Evolutionary conservation across 2,888 invertebrate species (phyloP).

Genomic region (Lithophane leautieri): DNA sequence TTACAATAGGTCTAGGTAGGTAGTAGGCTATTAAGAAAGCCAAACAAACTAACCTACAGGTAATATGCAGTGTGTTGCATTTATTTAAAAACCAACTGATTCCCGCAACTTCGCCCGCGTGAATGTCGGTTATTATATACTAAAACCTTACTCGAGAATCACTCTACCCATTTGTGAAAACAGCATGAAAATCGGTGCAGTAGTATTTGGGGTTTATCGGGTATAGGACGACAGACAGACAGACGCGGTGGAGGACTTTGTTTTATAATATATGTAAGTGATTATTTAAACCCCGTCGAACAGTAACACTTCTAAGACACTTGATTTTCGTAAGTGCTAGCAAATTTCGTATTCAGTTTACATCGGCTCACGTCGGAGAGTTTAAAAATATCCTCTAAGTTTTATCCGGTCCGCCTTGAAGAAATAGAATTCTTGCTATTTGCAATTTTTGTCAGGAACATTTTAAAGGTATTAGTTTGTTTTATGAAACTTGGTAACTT

Average conservation of each 20-base stretch:
- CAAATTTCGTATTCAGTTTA: constrained; percentile 69
- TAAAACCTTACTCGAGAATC: too few species aligned
- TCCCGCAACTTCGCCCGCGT: too few species aligned
- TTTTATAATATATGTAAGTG: too few species aligned
- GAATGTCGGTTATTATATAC: too few species aligned
- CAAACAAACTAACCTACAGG: too few species aligned
- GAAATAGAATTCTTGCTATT: constrained; percentile 47
- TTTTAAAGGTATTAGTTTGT: constrained; percentile 40
- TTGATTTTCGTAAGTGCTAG: constrained; percentile 67
- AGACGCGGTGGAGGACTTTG: too few species aligned
- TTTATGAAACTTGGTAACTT: constrained; percentile 34
- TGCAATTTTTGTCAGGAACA: constrained; percentile 40
- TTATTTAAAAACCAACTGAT: constrained; percentile 5
- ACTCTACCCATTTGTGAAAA: too few species aligned
- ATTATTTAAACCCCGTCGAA: constrained; percentile 38
- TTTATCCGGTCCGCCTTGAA: constrained; percentile 41
- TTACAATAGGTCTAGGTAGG: too few species aligned
- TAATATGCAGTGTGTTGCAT: not conserved
- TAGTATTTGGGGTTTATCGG: too few species aligned
- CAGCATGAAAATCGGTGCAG: too few species aligned
- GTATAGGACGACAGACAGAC: too few species aligned
- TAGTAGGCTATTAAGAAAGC: too few species aligned
- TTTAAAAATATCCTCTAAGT: constrained; percentile 66
- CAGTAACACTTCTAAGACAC: constrained; percentile 60
- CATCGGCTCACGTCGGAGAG: constrained; percentile 62